Conservation (phyloP, 1,140 invertebrate genomes). For the Drosophila punjabiensis region DNA sequence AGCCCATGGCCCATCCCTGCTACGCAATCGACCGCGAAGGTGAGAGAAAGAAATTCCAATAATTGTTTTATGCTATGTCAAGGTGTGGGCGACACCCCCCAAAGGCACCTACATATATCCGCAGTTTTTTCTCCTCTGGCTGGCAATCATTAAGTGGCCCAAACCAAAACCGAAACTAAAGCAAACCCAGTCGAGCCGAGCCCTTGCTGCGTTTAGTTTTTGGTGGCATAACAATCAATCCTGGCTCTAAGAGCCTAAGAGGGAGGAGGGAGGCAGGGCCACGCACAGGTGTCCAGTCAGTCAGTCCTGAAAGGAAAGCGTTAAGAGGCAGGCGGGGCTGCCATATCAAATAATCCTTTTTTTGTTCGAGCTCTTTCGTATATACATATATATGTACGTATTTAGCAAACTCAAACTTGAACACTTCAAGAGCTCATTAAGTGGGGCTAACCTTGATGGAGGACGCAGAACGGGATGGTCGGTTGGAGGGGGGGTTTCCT, state of each 20-base stretch:
- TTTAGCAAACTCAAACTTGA: conserved; percentile 66
- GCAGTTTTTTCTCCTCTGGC: conserved; percentile 2
- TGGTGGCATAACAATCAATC: conserved; percentile 73
- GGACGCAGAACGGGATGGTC: neutral
- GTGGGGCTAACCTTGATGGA: conserved; percentile 66
- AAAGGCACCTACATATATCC: conserved; percentile 13
- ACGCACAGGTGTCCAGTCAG: conserved; percentile 44
- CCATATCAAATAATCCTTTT: conserved; percentile 76
- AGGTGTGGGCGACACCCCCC: conserved; percentile 47
- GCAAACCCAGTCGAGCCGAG: conserved; percentile 17
- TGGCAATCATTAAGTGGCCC: conserved; percentile 67
- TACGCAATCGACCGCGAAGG: conserved; percentile 11
- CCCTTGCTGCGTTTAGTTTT: conserved; percentile 35
- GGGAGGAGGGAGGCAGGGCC: neutral
- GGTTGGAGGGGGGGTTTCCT: conserved; percentile 37
- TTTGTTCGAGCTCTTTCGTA: conserved; percentile 29
- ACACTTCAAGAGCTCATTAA: conserved; percentile 75
- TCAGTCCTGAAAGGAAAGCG: conserved; percentile 35
- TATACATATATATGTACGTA: conserved; percentile 41
- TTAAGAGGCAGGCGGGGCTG: conserved; percentile 52
- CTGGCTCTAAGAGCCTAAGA: conserved; percentile 49
- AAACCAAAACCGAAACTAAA: conserved; percentile 26
- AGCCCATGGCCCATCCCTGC: conserved; percentile 19
- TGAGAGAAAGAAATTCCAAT: conserved; percentile 48
- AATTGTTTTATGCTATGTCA: conserved; percentile 59